A percentile compares a stretch with the other conserved stretches of the same genome.
These are phyloP conservation scores for Oryzias woworae DNA, from an alignment of 2,113 vertebrate genomes.

Conservation along the genomic window DNA sequence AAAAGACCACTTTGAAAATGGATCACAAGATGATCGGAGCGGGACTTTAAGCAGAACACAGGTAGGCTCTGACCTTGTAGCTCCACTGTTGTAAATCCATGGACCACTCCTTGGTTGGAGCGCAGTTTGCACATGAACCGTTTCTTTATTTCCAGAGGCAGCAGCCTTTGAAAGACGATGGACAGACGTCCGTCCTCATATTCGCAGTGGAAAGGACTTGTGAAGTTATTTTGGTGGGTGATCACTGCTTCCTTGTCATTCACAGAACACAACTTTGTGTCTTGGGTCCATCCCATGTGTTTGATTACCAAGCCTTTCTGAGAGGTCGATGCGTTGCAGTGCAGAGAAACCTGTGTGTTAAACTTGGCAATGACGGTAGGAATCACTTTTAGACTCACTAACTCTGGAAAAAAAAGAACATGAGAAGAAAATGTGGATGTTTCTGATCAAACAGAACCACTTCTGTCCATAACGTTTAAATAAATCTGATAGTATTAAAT, in stretches of 20 bases:
- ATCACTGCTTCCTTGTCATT: neutral
- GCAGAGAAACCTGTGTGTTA: slow-evolving; percentile 31
- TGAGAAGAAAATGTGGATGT: too few relatives aligned
- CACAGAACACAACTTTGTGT: slow-evolving; percentile 34
- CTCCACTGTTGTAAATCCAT: slow-evolving; percentile 13
- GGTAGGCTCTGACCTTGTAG: slow-evolving; percentile 58
- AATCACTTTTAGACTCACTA: slow-evolving; percentile 21
- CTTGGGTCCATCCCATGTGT: slow-evolving; percentile 51
- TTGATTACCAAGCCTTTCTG: slow-evolving; percentile 26
- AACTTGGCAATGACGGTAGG: slow-evolving; percentile 31
- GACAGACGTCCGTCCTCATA: slow-evolving; percentile 36
- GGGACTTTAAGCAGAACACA: neutral
- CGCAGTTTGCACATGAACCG: slow-evolving; percentile 59
- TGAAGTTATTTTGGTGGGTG: accelerated
- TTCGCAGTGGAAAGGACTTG: slow-evolving; percentile 25
- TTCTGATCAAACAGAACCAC: too few relatives aligned
- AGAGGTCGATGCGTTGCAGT: slow-evolving; percentile 28
- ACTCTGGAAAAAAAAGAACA: slow-evolving; percentile 23
- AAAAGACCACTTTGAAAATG: too few relatives aligned
- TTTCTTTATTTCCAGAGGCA: slow-evolving; percentile 11
- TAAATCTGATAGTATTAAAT: too few relatives aligned
- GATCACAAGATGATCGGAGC: too few relatives aligned
- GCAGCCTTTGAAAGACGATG: slow-evolving; percentile 27
- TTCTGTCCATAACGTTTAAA: too few relatives aligned
- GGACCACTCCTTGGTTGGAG: slow-evolving; percentile 25